Percentiles rank a stretch among this genome's conserved stretches.
phyloP scores from a whole-genome alignment of 2,113 vertebrate species.

The Rhinolophus ferrumequinum region DNA sequence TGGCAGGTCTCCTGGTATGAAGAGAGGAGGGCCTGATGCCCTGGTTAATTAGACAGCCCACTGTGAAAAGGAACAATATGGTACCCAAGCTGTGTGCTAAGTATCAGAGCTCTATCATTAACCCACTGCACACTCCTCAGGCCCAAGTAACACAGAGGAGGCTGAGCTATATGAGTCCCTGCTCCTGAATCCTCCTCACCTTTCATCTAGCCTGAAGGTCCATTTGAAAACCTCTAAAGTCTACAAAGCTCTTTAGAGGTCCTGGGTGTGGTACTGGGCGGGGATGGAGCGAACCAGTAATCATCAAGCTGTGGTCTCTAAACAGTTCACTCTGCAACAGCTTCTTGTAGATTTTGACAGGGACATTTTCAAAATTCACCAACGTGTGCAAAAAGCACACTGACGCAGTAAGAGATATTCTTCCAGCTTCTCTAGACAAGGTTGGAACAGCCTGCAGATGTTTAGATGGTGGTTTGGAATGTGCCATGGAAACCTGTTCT shows the following conservation, averaged over 20 bases:
- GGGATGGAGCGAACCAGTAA: not conserved
- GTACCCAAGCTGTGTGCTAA: not conserved
- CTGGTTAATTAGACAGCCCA: not conserved
- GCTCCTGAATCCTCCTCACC: not conserved
- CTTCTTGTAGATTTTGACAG: not conserved
- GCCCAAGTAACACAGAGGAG: not conserved
- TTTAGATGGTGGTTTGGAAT: not conserved
- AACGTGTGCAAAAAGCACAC: not conserved
- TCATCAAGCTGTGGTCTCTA: not conserved
- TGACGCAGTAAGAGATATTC: not conserved
- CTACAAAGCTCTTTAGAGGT: not conserved
- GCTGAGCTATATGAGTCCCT: not conserved
- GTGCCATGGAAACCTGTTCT: not conserved
- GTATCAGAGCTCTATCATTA: not conserved
- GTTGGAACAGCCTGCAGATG: not conserved
- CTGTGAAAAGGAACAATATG: not conserved
- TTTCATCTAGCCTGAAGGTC: not conserved
- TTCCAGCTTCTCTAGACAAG: conserved; percentile 15
- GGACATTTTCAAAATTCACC: not conserved
- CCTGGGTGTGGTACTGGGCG: not conserved
- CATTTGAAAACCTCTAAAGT: not conserved
- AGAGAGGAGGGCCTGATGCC: not conserved
- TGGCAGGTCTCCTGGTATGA: conserved; percentile 19
- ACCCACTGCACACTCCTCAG: not conserved
- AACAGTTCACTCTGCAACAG: not conserved